Base-by-base conservation (phyloP, 2,888 invertebrate genomes). In the Ptychoptera albimana region DNA sequence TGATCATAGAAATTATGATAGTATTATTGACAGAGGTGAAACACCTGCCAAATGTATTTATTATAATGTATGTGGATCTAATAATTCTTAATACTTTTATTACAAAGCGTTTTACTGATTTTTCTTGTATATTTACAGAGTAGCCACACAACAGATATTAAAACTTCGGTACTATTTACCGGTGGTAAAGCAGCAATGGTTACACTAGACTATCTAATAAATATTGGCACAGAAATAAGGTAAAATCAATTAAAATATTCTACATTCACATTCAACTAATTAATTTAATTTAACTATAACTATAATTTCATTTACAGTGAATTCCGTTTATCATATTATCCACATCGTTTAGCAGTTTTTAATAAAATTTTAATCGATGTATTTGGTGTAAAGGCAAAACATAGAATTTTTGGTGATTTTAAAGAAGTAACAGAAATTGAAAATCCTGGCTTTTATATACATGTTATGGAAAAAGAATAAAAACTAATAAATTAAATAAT, bases 1-100 rank as follows among this genome's bases (percentile, higher is more conserved):
- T 43, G 89, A 91, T 61, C 91, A 91, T 56, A 77, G 89, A 56
- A 91, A 91, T 61, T 91, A 88, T 52, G 91, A 91, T 57, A 70
- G 76, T 40, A 86, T 88, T 49, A 74, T 89, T 50, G 75, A 77
- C 45, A 73, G 72, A 12, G 88, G 89, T 6, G 68, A 71, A 8
- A 84, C 86, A 3, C 87, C 88, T 1, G 72, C 80, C 31, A 83
- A 85, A 60, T 86, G 84, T 55, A 79, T 89, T 56, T 91, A 89
- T 65, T 89, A 91, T 56, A 89, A 87, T 60, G 89, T 88, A 66
- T 79, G 79, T 41, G 10, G 11, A 8, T 23, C 43, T 45, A n/a
- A 14, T 35, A 37, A 14, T 29, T 32, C 23, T 45, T 49, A 46
- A 44, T 36, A 31, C 44, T 31, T 16, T 32, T 49, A 48, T 45